Base-by-base conservation (phyloP, 2,888 invertebrate genomes). In the Trachelus iudaicus region DNA sequence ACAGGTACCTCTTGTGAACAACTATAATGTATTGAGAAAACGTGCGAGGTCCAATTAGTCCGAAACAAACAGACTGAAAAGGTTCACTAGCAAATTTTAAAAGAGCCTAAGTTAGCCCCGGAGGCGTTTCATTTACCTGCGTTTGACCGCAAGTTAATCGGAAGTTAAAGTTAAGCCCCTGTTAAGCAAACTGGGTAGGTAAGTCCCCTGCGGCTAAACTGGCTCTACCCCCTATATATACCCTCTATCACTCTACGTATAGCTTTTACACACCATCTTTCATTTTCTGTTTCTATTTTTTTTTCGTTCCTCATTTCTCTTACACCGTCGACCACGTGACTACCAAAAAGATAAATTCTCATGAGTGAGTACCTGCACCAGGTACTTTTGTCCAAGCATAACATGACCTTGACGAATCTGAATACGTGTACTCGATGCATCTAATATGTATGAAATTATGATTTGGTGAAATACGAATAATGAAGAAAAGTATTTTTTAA, bases 51-150 rank as follows among this genome's bases (percentile, higher is more conserved):
- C 77, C 83, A 83, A 87, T 86, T 85, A 86, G 81, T 71, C 69
- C 11, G 71, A 75, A 71, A 78, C 75, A 34, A 78, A 79, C 75
- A 75, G 75, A 82, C 77, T 79, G 83, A 82, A 81, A 80, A 81
- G 80, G 81, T 76, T 79, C 79, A 82, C 79, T 77, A 78, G 81
- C 68, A 79, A 81, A 85, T 84, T 85, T 84, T 76, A 85, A 78
- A 84, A 80, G 77, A 80, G 81, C 71, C 68, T 68, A 23, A 75
- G 56, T 69, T 74, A 75, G 79, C 76, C 80, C 81, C 78, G 84
- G 78, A 85, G 86, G 85, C 86, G 85, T 85, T 87, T 88, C 88
- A 86, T 89, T 89, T 87, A 87, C 86, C 84, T 88, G 85, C 81
- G 83, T 82, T 84, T 83, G 84, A 85, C 84, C 84, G 81, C 85